Conservation (phyloP, 2,113 vertebrate species). For the Centropus bengalensis region DNA sequence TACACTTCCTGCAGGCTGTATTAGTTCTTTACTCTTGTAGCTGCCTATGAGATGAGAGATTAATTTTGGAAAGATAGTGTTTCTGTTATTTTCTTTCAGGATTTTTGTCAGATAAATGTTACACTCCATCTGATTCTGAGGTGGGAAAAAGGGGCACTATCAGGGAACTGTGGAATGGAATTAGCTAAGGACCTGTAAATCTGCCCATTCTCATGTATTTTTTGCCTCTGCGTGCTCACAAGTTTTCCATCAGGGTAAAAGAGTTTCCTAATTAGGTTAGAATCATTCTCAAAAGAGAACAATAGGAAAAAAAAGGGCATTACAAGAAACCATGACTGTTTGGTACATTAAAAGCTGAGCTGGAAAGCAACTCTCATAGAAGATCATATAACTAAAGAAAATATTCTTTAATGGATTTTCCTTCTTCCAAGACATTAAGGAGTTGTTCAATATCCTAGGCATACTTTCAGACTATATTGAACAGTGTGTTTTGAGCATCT, state of each 20-base stretch:
- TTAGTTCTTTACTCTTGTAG: not conserved
- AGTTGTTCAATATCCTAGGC: not conserved
- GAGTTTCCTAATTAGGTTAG: not conserved
- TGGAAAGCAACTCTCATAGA: not conserved
- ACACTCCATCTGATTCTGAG: not conserved
- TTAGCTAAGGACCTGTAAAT: not conserved
- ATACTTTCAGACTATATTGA: not conserved
- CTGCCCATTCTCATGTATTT: not conserved
- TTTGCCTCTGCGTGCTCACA: not conserved
- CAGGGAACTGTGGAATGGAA: not conserved
- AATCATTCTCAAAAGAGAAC: not conserved
- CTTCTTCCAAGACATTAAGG: not conserved
- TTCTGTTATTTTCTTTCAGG: not conserved
- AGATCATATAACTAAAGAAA: not conserved
- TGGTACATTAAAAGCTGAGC: not conserved
- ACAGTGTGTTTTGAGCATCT: not conserved
- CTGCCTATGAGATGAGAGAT: not conserved
- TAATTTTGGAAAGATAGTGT: not conserved
- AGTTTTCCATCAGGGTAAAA: not conserved
- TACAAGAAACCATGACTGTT: not conserved
- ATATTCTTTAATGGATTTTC: not conserved
- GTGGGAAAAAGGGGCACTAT: not conserved
- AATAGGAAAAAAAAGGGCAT: not conserved
- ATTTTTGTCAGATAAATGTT: not conserved
- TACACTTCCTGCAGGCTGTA: accelerated